Conservation (phyloP, 2,797 vertebrate species). For the Coilia nasus region DNA sequence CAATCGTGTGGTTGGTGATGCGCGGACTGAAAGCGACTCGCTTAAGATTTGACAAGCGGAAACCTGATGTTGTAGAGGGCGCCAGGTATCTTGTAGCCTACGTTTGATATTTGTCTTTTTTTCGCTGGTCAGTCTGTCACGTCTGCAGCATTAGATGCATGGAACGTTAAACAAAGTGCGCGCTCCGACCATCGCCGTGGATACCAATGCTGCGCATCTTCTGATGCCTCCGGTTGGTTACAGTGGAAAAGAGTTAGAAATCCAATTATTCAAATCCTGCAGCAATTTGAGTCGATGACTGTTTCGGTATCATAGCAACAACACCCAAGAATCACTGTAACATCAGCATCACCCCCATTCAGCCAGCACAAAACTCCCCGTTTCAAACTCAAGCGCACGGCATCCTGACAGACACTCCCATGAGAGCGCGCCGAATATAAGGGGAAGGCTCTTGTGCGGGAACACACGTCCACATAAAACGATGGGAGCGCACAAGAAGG, state of each 20-base stretch:
- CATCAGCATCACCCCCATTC: slow-evolving; percentile 49
- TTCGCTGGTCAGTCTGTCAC: neutral
- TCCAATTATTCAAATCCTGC: slow-evolving; percentile 69
- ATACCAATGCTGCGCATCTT: neutral
- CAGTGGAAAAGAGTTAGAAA: slow-evolving; percentile 50
- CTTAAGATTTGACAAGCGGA: neutral
- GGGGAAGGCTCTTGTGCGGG: slow-evolving; percentile 14
- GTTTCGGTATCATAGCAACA: slow-evolving; percentile 62
- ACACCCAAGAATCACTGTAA: slow-evolving; percentile 50
- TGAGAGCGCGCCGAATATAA: slow-evolving; percentile 39
- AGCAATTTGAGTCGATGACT: slow-evolving; percentile 69
- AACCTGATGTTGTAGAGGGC: neutral
- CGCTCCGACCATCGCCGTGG: neutral
- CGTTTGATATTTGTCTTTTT: neutral
- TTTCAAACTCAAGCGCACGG: slow-evolving; percentile 42
- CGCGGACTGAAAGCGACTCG: neutral
- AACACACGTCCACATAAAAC: slow-evolving; percentile 31
- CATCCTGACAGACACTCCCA: slow-evolving; percentile 44
- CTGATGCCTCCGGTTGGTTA: slow-evolving; percentile 31
- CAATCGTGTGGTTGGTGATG: neutral
- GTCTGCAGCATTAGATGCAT: neutral
- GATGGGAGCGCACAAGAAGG: slow-evolving; percentile 14
- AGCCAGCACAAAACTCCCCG: slow-evolving; percentile 48
- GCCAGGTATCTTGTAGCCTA: neutral
- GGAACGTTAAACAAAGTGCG: neutral